phyloP scores from a whole-genome alignment of 2,113 vertebrate species.

The Podarcis cretensis region DNA sequence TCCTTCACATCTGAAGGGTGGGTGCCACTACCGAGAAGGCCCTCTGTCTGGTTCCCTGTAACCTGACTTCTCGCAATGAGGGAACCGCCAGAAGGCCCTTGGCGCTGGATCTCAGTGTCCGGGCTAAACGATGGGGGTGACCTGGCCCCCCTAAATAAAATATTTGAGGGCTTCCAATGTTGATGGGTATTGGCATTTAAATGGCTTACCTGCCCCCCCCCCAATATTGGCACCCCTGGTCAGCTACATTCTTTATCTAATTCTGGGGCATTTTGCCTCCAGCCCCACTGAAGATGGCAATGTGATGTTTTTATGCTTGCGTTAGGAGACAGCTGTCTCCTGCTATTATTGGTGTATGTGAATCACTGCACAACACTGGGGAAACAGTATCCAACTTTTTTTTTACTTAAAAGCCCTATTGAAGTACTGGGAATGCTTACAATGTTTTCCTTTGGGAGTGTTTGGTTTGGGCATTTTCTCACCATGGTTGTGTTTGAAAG shows the following conservation, averaged over 20 bases:
- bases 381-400: not conserved
- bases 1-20: too few species aligned
- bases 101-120: too few species aligned
- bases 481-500: not conserved
- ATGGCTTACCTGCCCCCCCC: too few species aligned
- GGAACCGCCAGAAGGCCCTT: too few species aligned
- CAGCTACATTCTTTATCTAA: conserved; percentile 14
- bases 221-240: not conserved
- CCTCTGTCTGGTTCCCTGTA: too few species aligned
- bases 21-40: too few species aligned
- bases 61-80: too few species aligned
- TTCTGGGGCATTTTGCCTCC: not conserved
- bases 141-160: too few species aligned
- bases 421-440: not conserved
- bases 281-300: not conserved
- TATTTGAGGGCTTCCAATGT: too few species aligned
- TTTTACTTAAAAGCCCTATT: not conserved
- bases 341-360: too few species aligned
- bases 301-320: not conserved
- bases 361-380: not conserved
- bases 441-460: not conserved
- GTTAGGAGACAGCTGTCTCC: not conserved
- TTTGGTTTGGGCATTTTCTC: not conserved
- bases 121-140: too few species aligned
- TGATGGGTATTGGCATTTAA: too few species aligned